Evolutionary conservation across 2,888 invertebrate genomes (phyloP), one percentile per base, ranked within the genome.

Genomic region (Maniola hyperantus): DNA sequence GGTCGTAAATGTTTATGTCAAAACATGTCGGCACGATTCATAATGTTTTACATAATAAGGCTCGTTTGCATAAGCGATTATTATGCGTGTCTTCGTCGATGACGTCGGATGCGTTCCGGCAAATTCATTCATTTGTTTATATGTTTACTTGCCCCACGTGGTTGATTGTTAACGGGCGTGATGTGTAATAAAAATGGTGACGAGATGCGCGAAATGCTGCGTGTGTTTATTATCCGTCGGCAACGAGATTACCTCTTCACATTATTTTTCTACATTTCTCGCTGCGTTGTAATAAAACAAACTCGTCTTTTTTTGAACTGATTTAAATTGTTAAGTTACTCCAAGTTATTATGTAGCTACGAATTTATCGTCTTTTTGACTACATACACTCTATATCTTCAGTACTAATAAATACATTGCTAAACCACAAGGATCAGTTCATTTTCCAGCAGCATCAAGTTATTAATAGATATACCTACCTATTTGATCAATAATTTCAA

Each of bases 51-150:
- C 90, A 91, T 91, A 91, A 91, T 90, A 89, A 86, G 84, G 74
- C 74, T 87, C 83, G 89, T 91, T 91, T 87, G 90, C 90, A 89
- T 91, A 89, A 88, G 82, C 83, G 84, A 89, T 91, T 87, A 90
- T 88, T 85, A 90, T 88, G 90, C 88, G 87, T 90, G 89, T 88
- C 87, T 88, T 87, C 84, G 82, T 75, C 76, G 82, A 79, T 89
- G 89, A 88, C 87, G 89, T 82, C 76, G 79, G 74, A 73, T 72
- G 80, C 80, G 82, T 83, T 85, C 84, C 88, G 83, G 89, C 81
- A 83, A 88, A 89, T 88, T 86, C 89, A 89, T 89, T 89, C 89
- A 83, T 85, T 85, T 86, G 84, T 89, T 87, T 86, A 84, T 84
- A 81, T 85, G 83, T 87, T 87, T 89, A 88, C 89, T 85, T 83